These are phyloP conservation scores for Coracopsis vasa DNA, from an alignment of 2,113 vertebrate species.

Conservation along the genomic window DNA sequence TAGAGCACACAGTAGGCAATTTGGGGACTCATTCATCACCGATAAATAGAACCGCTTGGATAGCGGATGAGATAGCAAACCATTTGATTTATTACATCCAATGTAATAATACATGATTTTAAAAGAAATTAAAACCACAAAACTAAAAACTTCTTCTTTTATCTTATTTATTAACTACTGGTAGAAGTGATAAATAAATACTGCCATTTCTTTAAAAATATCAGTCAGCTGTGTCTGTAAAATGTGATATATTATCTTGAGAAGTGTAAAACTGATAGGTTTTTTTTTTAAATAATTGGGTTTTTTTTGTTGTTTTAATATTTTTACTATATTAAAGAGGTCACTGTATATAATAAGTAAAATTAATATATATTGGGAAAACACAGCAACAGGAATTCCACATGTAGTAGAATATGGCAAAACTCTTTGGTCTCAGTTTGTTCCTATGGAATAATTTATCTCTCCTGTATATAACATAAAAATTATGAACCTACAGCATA, in stretches of 20 bases:
- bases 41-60: conserved; percentile 13
- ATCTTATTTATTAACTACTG: neutral
- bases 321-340: neutral
- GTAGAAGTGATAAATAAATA: conserved; percentile 11
- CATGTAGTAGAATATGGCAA: neutral
- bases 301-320: neutral
- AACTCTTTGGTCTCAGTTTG: neutral
- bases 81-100: neutral
- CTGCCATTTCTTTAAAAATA: neutral
- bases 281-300: neutral
- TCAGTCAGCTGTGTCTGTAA: neutral
- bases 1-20: conserved; percentile 1
- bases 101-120: neutral
- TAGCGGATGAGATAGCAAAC: conserved; percentile 3
- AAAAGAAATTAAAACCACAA: conserved; percentile 46
- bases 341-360: neutral
- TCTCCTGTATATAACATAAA: neutral
- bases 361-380: neutral
- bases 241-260: neutral
- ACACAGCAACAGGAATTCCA: neutral
- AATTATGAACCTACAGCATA: neutral
- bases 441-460: neutral
- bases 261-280: neutral
- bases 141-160: neutral
- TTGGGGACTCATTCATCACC: neutral